These are phyloP conservation scores for Adineta ricciae DNA, from an alignment of 2,888 invertebrate species.

Conservation along the genomic window DNA sequence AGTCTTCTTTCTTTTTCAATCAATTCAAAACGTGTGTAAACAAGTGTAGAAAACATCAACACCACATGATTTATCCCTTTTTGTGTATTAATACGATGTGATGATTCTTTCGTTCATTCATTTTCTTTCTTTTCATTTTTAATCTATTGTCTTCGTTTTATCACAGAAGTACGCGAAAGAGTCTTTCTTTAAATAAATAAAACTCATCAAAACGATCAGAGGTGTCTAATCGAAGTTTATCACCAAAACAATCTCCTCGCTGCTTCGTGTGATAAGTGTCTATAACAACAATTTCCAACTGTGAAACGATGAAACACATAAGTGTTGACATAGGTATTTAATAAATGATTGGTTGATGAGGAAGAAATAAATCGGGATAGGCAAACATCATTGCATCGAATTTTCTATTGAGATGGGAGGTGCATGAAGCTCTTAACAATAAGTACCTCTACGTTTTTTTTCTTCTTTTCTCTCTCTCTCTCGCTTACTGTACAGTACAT, in stretches of 20 bases:
- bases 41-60: not conserved
- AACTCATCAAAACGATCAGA: constrained; percentile 18
- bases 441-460: not conserved
- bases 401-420: not conserved
- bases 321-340: constrained; percentile 15
- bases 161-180: not conserved
- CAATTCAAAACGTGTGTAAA: not conserved
- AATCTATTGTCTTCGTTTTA: not conserved
- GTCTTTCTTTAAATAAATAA: constrained; percentile 7
- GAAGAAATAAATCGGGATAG: constrained; percentile 4
- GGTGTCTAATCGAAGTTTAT: constrained; percentile 23
- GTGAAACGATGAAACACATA: not conserved
- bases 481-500: constrained; percentile 1
- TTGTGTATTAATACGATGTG: not conserved
- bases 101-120: not conserved
- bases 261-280: constrained; percentile 4
- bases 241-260: constrained; percentile 12
- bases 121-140: not conserved
- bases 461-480: not conserved
- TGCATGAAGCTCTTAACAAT: constrained; percentile 4
- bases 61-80: constrained; percentile 4
- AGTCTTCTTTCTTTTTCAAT: not conserved
- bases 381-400: not conserved
- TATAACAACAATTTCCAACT: constrained; percentile 4
- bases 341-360: constrained; percentile 7